Base-by-base conservation (phyloP, 2,113 vertebrate genomes). In the Crotophaga sulcirostris region DNA sequence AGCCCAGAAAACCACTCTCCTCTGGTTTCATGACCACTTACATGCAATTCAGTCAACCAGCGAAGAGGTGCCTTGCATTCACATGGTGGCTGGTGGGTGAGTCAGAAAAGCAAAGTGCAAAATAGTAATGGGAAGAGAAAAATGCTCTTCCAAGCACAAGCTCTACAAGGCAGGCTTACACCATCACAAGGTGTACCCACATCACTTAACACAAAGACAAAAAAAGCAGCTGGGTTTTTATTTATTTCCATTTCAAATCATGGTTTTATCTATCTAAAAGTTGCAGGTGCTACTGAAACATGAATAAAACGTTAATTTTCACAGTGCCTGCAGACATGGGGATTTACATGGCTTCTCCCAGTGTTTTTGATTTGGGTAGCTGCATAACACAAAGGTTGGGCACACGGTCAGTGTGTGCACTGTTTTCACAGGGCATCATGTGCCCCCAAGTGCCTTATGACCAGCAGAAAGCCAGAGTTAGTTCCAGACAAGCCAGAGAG, bases 31-130 rank as follows among this genome's bases (percentile, higher is more conserved):
- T 6, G 14, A 25, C 14, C 47, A 28, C 26, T 68, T 51, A 33
- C 13, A 18, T 4, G 47, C 16, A 20, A 34, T 40, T 52, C 49
- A 24, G 44, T 19, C 70, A 76, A 56, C 8, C 40, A 66, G 29
- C 55, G 25, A 73, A 69, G 64, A 60, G 28, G 13, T 40, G 59
- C 38, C 63, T n/a, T 49, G 31, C 10, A 5, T 29, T 81, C 16
- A 2, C 1, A 1, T 16, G 16, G 28, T 3, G 5, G 33, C 25
- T 19, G 9, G 18, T 9, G 16, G 49, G 18, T 5, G 16, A 29
- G 34, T 29, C 49, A 84, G 59, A 66, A 83, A 8, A 56, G 34
- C 38, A 40, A 90, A 82, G 58, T 29, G 36, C 8, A 1, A 64
- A 84, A 60, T 3, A 42, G 26, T 11, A 45, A 36, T 2, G 29